Base-by-base conservation (phyloP, 2,797 vertebrate species). In the Nannoperca australis region DNA sequence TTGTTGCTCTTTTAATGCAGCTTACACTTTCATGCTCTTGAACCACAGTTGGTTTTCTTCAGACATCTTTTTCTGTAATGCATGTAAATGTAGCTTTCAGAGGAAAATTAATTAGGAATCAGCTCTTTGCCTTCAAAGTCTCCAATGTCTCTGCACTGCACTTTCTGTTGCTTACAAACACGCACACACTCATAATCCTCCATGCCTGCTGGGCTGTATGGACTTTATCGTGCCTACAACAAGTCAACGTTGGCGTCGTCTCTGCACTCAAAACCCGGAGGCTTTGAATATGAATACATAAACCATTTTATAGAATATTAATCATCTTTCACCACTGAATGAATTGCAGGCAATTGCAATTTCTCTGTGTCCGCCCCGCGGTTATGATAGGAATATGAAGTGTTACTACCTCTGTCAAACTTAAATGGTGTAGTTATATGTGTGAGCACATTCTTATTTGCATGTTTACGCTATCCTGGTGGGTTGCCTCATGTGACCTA, bases 71-170 rank as follows among this genome's bases (percentile, higher is more conserved):
- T 72, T 72, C 61, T 73, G 64, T 73, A 76, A 83, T 44, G 58
- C 84, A 80, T 91, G 85, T 85, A 86, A 89, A 89, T 86, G 85
- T 55, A 83, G 73, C 80, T 89, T 86, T 85, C 60, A 81, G 81
- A 78, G 71, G 72, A 79, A 87, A 91, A 91, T 92, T 92, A 93
- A 93, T 94, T 92, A 91, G 74, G 87, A 91, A 78, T 87, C 85
- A 85, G 76, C 89, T 87, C 73, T 84, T 86, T 79, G 80, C 88
- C 85, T 92, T 92, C 88, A 91, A 92, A 92, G 89, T 88, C 86
- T 75, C 58, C 70, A 59, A 14, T 12, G 55, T 76, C 61, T 74
- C 78, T 78, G 73, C 65, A 15, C 77, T 84, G 68, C 75, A 78
- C 81, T 90, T 89, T 83, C 76, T 80, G 56, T 82, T 84, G 76